These are phyloP conservation scores for Ichneumoninae sp. DNA, from an alignment of 2,888 invertebrate species.

Conservation along the genomic window DNA sequence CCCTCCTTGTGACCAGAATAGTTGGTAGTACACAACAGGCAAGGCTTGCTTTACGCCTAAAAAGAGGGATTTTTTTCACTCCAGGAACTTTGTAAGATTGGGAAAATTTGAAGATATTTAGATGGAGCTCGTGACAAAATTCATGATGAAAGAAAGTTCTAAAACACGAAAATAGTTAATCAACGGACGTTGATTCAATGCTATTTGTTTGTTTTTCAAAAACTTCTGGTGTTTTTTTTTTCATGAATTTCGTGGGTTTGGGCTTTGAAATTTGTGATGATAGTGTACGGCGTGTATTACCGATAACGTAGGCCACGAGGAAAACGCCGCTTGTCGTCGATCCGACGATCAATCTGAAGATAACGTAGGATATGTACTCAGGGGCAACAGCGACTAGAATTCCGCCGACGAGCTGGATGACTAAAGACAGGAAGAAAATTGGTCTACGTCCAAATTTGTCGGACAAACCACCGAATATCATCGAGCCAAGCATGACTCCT, in stretches of 20 bases:
- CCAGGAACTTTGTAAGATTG: background rate
- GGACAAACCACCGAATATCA: slow-evolving; percentile 90
- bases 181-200: background rate
- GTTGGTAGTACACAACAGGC: slow-evolving; percentile 45
- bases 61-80: background rate
- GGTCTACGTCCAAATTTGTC: slow-evolving; percentile 90
- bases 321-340: slow-evolving; percentile 92
- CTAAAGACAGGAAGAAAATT: slow-evolving; percentile 90
- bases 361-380: slow-evolving; percentile 89
- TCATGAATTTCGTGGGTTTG: background rate
- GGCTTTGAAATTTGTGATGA: background rate
- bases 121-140: slow-evolving; percentile 1
- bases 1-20: slow-evolving; percentile 58
- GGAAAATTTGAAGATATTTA: background rate
- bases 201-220: slow-evolving; percentile 24
- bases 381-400: slow-evolving; percentile 88
- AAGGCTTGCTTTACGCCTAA: slow-evolving; percentile 12
- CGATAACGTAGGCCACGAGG: slow-evolving; percentile 91
- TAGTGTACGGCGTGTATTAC: slow-evolving; percentile 82
- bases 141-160: background rate
- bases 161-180: background rate
- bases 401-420: slow-evolving; percentile 89
- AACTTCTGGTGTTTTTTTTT: background rate
- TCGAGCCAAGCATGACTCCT: slow-evolving; percentile 90
- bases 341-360: slow-evolving; percentile 89